Base-by-base conservation (phyloP, 23 tunicate species). In the Corella eumyota region DNA sequence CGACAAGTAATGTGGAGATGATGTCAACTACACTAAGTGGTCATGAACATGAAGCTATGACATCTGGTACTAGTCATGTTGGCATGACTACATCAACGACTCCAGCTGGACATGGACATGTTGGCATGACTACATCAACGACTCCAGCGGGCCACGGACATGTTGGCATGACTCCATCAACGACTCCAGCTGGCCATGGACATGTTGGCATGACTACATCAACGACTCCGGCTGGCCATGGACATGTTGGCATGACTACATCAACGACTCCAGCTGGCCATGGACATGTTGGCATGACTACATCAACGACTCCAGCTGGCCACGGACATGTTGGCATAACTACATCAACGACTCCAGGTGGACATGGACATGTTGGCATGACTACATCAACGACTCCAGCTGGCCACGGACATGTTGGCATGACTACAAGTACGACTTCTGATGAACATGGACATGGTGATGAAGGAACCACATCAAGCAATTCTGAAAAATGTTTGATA, bases 61-160 rank as follows among this genome's bases (percentile, higher is more conserved):
- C 57, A 9, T 20, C 57, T 6, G 20, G 27, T 6, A 25, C 57
- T 20, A 6, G 27, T 51, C 27, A 6, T 17, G 57, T 25, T 17
- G 27, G 24, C 57, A 27, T 51, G 57, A 51, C 21, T 6, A 51
- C 57, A 6, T 20, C 57, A 6, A 51, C 57, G 6, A 51, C 57
- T 17, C 6, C 57, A 27, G 27, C 57, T 20, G 6, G 27, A 6
- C 27, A 51, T 51, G 57, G 57, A 6, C 57, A 51, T 27, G 57
- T 17, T 6, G 24, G 21, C 27, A 17, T 27, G 6, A 51, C 57
- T 6, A 51, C 57, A 9, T 20, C 57, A 6, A 17, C 57, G 20
- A 25, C 57, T 20, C 20, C 57, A 20, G 57, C 4, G 6, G 57
- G 57, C 4, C 57, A 51, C 57, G 48, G 48, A 40, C 48, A 40